These are phyloP conservation scores for Cyclura pinguis DNA, from an alignment of 2,797 vertebrate species.

Conservation along the genomic window DNA sequence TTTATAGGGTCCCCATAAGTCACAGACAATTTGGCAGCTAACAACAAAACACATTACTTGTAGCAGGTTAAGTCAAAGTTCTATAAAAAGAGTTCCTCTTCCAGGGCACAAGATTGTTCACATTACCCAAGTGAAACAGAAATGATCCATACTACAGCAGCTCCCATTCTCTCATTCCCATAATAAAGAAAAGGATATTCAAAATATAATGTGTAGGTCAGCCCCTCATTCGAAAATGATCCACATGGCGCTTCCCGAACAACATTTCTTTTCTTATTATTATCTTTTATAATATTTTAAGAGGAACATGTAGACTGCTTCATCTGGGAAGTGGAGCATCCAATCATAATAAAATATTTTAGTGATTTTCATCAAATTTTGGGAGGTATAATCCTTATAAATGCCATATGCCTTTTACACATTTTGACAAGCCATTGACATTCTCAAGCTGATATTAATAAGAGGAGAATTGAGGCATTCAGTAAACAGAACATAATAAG, in stretches of 20 bases:
- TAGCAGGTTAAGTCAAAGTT: too few relatives aligned
- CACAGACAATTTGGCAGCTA: too few relatives aligned
- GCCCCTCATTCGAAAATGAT: not conserved
- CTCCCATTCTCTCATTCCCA: not conserved
- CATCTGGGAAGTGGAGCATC: not conserved
- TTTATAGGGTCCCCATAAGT: too few relatives aligned
- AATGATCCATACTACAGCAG: not conserved
- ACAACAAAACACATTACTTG: too few relatives aligned
- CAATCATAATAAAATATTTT: slow-evolving; percentile 13
- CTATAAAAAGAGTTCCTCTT: too few relatives aligned
- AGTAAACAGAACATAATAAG: slow-evolving; percentile 56
- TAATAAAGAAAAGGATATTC: too few relatives aligned
- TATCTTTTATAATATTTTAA: not conserved
- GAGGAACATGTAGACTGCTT: not conserved
- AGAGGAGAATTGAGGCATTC: slow-evolving; percentile 49
- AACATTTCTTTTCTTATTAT: not conserved
- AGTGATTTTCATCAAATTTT: slow-evolving; percentile 1
- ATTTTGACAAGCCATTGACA: slow-evolving; percentile 24
- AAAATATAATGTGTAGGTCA: not conserved
- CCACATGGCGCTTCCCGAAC: not conserved
- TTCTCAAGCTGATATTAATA: slow-evolving; percentile 48
- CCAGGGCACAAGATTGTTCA: not conserved
- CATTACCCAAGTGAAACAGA: not conserved
- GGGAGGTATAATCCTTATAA: slow-evolving; percentile 37
- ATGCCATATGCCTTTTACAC: slow-evolving; percentile 40